Base-by-base conservation (phyloP, 2,888 invertebrate species). In the Mamestra brassicae region DNA sequence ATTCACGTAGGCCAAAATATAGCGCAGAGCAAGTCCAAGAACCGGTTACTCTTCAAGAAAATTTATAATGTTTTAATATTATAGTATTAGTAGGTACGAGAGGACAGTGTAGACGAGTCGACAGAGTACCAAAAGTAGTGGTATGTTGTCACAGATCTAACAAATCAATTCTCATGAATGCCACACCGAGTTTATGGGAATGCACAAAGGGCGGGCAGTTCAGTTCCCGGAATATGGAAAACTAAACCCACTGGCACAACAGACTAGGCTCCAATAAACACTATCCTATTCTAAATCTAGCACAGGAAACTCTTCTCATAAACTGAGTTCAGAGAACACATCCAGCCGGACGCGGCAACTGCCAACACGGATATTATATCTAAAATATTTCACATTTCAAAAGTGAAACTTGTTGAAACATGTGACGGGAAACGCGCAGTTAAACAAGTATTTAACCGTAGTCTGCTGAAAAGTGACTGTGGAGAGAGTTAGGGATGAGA, bases 391-490 rank as follows among this genome's bases (percentile, higher is more conserved):
- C 68, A 74, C 76, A 72, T 86, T 87, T 80, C 78, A 64, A 68
- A 85, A 75, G 78, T 80, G 50, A 78, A 84, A 82, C 86, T 80
- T 74, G 80, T 80, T 68, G 45, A 72, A 80, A 78, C 74, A 77
- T 74, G 71, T 86, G 85, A 80, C 74, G 64, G 76, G 82, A 86
- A 84, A 74, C 74, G 80, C 65, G 71, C 85, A 80, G 86, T 86
- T 87, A 70, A 69, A 78, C 85, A 84, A 86, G 87, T 86, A 87
- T 87, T 86, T 82, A 81, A 76, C 74, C 69, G 45, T 57, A 64
- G 69, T 73, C 61, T 62, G 78, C 80, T 85, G 80, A 71, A 83
- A 82, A 83, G 77, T 74, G 60, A 83, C 63, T 71, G 34, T 8
- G 10, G 34, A 3, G n/a, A 45, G 47, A 50, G 11, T 54, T 47